Conservation (phyloP, 2,113 vertebrate genomes). For the Neogobius melanostomus region DNA sequence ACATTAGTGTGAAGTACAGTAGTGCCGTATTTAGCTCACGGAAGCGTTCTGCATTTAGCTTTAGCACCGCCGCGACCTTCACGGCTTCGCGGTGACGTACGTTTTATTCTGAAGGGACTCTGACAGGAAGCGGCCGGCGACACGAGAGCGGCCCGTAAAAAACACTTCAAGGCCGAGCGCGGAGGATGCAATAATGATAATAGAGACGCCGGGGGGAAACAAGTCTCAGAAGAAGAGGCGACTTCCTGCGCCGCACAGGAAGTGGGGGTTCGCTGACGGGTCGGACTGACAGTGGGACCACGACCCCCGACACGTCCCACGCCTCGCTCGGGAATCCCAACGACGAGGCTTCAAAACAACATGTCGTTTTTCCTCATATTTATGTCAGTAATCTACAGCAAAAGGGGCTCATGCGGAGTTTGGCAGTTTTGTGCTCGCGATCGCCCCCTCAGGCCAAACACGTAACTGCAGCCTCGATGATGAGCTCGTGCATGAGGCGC, state of each 20-base stretch:
- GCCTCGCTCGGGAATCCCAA: not conserved
- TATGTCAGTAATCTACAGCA: not conserved
- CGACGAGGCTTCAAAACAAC: not conserved
- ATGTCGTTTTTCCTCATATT: not conserved
- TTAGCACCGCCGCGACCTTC: not conserved
- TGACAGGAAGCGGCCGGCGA: not conserved
- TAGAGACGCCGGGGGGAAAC: not conserved
- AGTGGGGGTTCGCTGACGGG: not conserved
- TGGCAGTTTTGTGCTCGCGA: no score
- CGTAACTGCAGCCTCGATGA: no score
- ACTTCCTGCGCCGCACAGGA: constrained; percentile 9
- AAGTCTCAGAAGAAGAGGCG: constrained; percentile 5
- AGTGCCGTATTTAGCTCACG: not conserved
- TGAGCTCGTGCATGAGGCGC: no score
- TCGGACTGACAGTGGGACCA: constrained; percentile 2
- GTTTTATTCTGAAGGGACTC: constrained; percentile 10
- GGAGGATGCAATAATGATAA: constrained; percentile 4
- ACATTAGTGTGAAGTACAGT: not conserved
- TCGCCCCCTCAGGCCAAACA: no score
- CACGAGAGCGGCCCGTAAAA: constrained; percentile 2
- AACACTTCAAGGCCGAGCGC: not conserved
- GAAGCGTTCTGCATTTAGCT: not conserved
- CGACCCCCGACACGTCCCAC: constrained; percentile 2
- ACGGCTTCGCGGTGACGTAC: not conserved
- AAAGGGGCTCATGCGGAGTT: no score